A percentile compares a stretch with the other conserved stretches of the same genome.
Evolutionary conservation across 2,797 vertebrate genomes (phyloP).

Genomic region (Falco novaeseelandiae): DNA sequence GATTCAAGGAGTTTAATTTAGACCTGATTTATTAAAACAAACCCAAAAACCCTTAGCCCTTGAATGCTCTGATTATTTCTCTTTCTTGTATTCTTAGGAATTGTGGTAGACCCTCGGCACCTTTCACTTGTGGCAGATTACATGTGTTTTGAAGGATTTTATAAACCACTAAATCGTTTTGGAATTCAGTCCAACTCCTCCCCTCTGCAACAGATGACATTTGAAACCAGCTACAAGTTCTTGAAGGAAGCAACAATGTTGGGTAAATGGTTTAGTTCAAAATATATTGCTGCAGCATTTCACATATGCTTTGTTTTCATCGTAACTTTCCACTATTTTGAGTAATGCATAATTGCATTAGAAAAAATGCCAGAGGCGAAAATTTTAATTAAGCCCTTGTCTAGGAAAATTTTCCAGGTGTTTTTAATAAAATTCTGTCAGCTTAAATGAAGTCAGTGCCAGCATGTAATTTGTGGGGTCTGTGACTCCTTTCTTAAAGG

Average conservation of each 20-base stretch:
- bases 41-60: background rate
- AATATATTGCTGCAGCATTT: background rate
- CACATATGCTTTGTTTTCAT: background rate
- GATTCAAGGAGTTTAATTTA: background rate
- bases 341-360: background rate
- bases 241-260: conserved; percentile 94
- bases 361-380: conserved; percentile 7
- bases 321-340: background rate
- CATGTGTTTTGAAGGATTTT: conserved; percentile 96
- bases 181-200: conserved; percentile 92
- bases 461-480: background rate
- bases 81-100: conserved; percentile 78
- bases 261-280: conserved; percentile 76
- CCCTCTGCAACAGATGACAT: conserved; percentile 98
- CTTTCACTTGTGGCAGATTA: conserved; percentile 96
- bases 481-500: background rate
- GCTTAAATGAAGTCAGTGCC: conserved; percentile 9
- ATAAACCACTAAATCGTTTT: conserved; percentile 91
- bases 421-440: conserved; percentile 15
- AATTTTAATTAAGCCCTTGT: background rate
- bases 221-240: conserved; percentile 97
- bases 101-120: conserved; percentile 93
- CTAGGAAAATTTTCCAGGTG: conserved; percentile 8
- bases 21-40: background rate
- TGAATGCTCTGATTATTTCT: background rate